phyloP scores from a whole-genome alignment of 2,113 vertebrate genomes.

The Pelmatolapia mariae region DNA sequence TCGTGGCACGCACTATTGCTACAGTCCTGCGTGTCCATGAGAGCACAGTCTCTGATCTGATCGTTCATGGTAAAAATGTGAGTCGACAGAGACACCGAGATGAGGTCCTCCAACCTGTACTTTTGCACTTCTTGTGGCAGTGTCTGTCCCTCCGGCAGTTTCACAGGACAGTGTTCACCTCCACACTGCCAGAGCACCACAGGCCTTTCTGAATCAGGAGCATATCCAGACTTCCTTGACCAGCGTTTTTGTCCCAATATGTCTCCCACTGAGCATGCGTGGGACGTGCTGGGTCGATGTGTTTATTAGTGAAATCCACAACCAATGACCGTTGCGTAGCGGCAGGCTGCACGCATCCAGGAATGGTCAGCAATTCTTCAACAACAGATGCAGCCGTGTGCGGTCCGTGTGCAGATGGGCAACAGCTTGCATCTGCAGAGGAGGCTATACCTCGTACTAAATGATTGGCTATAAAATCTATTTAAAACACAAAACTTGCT shows the following conservation, averaged over 20 bases:
- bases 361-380: neutral
- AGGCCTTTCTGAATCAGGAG: neutral
- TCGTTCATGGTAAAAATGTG: neutral
- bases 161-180: neutral
- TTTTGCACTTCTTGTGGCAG: neutral
- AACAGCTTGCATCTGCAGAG: neutral
- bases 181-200: neutral
- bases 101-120: neutral
- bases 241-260: neutral
- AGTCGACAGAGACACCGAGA: neutral
- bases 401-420: neutral
- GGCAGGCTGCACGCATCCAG: neutral
- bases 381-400: neutral
- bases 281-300: neutral
- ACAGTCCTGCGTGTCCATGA: neutral
- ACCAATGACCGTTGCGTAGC: neutral
- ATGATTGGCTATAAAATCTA: neutral
- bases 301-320: neutral
- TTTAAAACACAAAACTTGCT: neutral
- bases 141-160: neutral
- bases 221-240: neutral
- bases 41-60: neutral
- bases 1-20: neutral
- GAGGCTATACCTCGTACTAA: neutral
- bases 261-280: neutral